Conservation (phyloP, 2,888 invertebrate species). For the Rotaria socialis region DNA sequence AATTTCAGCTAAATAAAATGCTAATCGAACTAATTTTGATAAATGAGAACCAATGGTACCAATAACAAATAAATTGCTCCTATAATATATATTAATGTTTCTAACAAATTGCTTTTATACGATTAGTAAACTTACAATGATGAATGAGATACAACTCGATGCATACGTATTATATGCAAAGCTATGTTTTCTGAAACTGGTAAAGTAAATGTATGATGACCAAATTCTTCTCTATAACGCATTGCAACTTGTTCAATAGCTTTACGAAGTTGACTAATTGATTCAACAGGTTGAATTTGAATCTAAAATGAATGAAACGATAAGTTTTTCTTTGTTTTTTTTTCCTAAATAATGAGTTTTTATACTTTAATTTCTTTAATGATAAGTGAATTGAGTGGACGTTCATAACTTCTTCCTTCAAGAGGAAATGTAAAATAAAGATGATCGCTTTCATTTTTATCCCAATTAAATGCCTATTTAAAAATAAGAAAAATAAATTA, state of each 20-base stretch:
- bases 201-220: constrained; percentile 55
- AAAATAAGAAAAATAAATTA: constrained; percentile 39
- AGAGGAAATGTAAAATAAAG: constrained; percentile 57
- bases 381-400: constrained; percentile 54
- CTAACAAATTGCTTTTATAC: constrained; percentile 30
- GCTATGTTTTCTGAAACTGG: constrained; percentile 57
- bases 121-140: constrained; percentile 52
- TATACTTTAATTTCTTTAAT: constrained; percentile 55
- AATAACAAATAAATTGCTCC: constrained; percentile 57
- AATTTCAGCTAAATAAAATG: constrained; percentile 58
- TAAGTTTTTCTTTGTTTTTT: background rate
- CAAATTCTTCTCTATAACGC: constrained; percentile 58
- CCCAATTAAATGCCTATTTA: constrained; percentile 53
- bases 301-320: background rate
- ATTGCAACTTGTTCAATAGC: constrained; percentile 47
- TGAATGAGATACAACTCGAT: constrained; percentile 57
- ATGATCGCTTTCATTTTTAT: constrained; percentile 51
- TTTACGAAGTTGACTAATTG: constrained; percentile 29
- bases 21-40: constrained; percentile 56
- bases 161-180: constrained; percentile 55
- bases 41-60: constrained; percentile 58
- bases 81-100: constrained; percentile 48
- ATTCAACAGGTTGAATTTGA: constrained; percentile 38
- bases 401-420: constrained; percentile 54
- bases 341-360: background rate